Percentiles rank a stretch among this genome's conserved stretches.
phyloP scores from a whole-genome alignment of 2,888 invertebrate species.

The Venustoraphidia nigricollis region DNA sequence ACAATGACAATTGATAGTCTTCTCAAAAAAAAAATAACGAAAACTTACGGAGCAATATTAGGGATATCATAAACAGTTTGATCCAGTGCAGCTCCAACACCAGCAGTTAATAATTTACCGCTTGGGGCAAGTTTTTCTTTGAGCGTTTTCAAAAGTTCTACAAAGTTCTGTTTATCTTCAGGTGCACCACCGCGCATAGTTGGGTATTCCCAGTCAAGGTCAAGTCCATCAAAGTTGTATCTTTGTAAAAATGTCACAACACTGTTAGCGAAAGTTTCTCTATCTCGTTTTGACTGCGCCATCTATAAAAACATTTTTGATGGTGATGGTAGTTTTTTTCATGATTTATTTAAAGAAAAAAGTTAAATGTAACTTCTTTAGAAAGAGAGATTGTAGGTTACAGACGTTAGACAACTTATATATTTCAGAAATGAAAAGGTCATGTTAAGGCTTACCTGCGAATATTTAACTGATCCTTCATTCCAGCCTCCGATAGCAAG shows the following conservation, averaged over 20 bases:
- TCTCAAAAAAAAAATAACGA: not conserved
- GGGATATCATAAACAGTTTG: conserved; percentile 27
- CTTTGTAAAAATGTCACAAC: conserved; percentile 25
- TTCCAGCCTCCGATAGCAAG: conserved; percentile 35
- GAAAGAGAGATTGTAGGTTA: no score
- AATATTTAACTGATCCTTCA: conserved; percentile 30
- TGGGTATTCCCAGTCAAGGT: conserved; percentile 36
- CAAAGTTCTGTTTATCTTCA: conserved; percentile 27
- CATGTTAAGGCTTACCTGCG: conserved; percentile 18
- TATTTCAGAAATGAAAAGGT: no score
- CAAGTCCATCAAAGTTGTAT: conserved; percentile 33
- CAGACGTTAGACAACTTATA: no score
- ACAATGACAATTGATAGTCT: not conserved
- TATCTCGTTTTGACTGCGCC: conserved; percentile 21
- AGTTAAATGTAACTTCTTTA: not conserved
- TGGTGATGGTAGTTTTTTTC: conserved; percentile 14
- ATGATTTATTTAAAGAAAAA: not conserved
- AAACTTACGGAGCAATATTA: conserved; percentile 22
- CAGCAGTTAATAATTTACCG: conserved; percentile 28
- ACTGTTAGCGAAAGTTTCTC: conserved; percentile 28
- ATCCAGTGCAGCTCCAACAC: conserved; percentile 25
- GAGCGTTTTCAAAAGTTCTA: conserved; percentile 24
- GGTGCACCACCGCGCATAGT: conserved; percentile 26
- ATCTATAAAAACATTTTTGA: conserved; percentile 18
- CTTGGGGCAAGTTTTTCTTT: conserved; percentile 25